Conservation (phyloP, 2,113 vertebrate species). For the Donacobius atricapilla region DNA sequence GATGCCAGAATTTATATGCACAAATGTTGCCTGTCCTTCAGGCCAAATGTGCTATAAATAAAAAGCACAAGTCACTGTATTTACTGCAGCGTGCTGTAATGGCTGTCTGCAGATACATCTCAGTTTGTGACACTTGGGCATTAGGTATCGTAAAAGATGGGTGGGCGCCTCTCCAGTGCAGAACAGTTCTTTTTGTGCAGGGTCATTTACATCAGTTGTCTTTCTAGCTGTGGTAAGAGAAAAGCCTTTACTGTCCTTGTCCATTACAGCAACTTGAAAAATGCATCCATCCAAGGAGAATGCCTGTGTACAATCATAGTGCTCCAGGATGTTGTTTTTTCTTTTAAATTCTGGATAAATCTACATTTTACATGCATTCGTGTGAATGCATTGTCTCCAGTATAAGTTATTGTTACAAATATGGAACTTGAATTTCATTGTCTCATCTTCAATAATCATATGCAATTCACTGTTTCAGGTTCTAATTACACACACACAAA, state of each 20-base stretch:
- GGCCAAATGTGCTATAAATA: conserved; percentile 41
- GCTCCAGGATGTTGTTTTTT: not conserved
- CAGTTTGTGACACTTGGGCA: not conserved
- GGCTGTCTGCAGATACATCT: not conserved
- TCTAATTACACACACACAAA: not conserved
- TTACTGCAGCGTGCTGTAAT: not conserved
- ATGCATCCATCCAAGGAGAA: not conserved
- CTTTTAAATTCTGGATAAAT: not conserved
- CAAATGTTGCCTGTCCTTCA: conserved; percentile 17
- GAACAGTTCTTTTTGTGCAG: not conserved
- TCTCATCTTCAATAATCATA: not conserved
- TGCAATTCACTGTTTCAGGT: not conserved
- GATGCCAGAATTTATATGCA: conserved; percentile 3
- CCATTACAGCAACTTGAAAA: not conserved
- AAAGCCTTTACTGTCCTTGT: not conserved
- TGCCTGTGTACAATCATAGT: not conserved
- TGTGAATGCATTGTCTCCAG: not conserved
- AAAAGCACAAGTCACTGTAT: not conserved
- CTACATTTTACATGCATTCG: not conserved
- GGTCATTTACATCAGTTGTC: not conserved
- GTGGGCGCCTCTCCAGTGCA: not conserved
- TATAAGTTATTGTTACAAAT: not conserved
- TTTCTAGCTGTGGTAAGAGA: not conserved
- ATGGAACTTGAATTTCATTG: not conserved
- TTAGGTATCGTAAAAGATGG: not conserved